Evolutionary conservation across 2,113 vertebrate species (phyloP), one percentile per base, ranked within the genome.

Genomic region (Melozone crissalis): DNA sequence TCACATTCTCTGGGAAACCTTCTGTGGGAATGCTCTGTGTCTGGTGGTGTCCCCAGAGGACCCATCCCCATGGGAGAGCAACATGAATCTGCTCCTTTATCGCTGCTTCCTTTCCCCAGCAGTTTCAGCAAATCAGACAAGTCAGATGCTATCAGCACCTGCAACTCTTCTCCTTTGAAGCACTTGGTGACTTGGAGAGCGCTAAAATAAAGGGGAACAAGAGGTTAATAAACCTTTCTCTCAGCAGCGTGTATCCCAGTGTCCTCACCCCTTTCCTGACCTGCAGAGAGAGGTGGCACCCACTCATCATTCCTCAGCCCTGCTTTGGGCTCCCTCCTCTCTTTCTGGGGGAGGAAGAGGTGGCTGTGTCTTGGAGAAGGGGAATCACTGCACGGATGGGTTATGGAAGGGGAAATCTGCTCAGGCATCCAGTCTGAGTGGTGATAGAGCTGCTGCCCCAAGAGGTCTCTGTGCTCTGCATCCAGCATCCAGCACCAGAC

Each of bases 101-200:
- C 92, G 75, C 69, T 52, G 69, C 54, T 78, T 65, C n/a, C 78
- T 65, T 54, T 58, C 54, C 31, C 31, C 78, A 55, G 74, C 62
- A 61, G 37, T 69, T 33, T 46, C 71, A n/a, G 71, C 72, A 90
- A 76, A 94, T 79, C 90, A 90, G 30, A 58, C 31, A 18, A 62
- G 71, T 76, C 90, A 83, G 96, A 90, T 93, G 82, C 23, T 76
- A 83, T 95, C 95, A 73, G 85, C 74, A 91, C 37, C 75, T 20
- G 78, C 74, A 57, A 24, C 28, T 39, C 79, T 15, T 22, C 23
- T n/a, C 23, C 44, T 67, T 14, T 85, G 86, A 41, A 78, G 54
- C 3, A 0, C 14, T 1, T 39, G 67, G 75, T 92, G 95, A 90
- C 94, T 95, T 94, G 69, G 79, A 83, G 39, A 73, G 20, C 4